phyloP scores from a whole-genome alignment of 2,888 invertebrate genomes.

The Limnephilus rhombicus region DNA sequence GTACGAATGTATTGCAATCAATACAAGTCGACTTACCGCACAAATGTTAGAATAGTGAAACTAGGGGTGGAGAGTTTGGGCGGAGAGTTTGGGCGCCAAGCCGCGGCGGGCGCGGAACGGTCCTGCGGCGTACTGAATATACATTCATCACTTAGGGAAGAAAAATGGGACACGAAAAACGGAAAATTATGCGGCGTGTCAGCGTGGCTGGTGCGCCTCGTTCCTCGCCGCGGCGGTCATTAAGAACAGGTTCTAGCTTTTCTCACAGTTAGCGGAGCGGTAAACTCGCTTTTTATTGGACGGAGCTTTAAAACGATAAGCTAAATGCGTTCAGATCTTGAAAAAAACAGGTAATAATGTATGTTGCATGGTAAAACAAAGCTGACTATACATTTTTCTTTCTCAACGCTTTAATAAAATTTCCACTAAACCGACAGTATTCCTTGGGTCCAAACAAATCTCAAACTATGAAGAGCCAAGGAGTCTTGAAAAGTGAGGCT shows the following conservation, averaged over 20 bases:
- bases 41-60: background rate
- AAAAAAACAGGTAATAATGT: background rate
- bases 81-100: background rate
- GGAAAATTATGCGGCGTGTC: constrained; percentile 13
- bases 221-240: background rate
- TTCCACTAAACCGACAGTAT: background rate
- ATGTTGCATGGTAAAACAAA: background rate
- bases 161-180: constrained; percentile 2
- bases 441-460: background rate
- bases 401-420: background rate
- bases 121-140: constrained; percentile 35
- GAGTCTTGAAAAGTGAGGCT: no score
- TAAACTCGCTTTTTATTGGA: background rate
- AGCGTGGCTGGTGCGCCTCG: background rate
- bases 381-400: no score
- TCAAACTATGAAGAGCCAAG: no score
- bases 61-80: background rate
- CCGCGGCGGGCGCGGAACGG: background rate
- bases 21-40: constrained; percentile 34
- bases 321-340: background rate
- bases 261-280: background rate
- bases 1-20: constrained; percentile 16
- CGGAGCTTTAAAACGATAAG: background rate
- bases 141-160: constrained; percentile 38
- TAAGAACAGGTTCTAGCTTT: background rate